Evolutionary conservation across 2,797 vertebrate genomes (phyloP).

Genomic region (Astyanax mexicanus): DNA sequence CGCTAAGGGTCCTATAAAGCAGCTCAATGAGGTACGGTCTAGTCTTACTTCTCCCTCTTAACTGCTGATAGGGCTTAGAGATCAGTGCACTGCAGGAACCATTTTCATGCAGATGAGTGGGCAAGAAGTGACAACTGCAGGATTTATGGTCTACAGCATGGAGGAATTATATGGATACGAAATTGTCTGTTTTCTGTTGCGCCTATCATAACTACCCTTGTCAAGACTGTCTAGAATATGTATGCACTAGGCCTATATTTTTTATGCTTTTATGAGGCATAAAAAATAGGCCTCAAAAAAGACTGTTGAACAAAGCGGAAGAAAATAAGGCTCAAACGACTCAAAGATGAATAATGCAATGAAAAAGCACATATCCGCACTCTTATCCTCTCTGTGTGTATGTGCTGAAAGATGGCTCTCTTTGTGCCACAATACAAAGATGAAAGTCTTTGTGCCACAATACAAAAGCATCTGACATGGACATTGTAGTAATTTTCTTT

Average conservation of each 20-base stretch:
- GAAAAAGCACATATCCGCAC: background rate
- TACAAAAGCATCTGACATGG: background rate
- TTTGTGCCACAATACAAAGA: background rate
- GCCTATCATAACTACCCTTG: background rate
- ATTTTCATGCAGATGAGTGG: conserved; percentile 25
- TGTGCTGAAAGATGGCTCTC: background rate
- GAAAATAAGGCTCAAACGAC: background rate
- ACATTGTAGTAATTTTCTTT: background rate
- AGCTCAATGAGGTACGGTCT: background rate
- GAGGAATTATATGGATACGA: background rate
- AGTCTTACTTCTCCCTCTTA: conserved; percentile 4
- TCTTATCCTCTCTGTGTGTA: background rate
- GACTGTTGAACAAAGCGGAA: background rate
- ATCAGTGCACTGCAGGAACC: background rate
- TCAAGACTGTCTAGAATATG: background rate
- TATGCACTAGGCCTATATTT: background rate
- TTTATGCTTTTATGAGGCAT: background rate
- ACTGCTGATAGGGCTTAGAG: conserved; percentile 20
- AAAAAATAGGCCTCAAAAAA: background rate
- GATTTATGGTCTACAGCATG: background rate
- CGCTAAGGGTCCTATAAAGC: conserved; percentile 15
- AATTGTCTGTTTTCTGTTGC: background rate
- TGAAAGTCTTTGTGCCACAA: conserved; percentile 4
- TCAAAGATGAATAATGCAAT: background rate
- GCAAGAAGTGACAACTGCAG: background rate